phyloP scores from a whole-genome alignment of 2,888 invertebrate genomes.

The Teleogryllus oceanicus region DNA sequence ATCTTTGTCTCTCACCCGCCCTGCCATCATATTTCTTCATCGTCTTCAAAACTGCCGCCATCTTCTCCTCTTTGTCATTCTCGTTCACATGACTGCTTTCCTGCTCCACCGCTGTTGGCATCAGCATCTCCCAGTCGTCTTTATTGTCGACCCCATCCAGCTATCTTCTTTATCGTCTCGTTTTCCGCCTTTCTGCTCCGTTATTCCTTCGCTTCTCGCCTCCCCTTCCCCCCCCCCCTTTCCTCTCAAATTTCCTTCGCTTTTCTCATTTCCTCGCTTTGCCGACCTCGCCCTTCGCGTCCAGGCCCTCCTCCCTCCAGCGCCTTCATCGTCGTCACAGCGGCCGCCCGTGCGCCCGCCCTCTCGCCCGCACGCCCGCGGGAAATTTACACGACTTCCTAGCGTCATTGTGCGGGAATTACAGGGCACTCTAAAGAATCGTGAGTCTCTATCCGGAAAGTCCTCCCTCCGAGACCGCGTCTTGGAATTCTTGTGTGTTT shows the following conservation, averaged over 20 bases:
- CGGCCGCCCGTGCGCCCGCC: not conserved
- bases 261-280: not conserved
- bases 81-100: too few relatives aligned
- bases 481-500: conserved; percentile 9
- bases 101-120: too few relatives aligned
- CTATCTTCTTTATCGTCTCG: too few relatives aligned
- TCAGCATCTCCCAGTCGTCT: too few relatives aligned
- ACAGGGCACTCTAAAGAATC: conserved; percentile 1
- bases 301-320: not conserved
- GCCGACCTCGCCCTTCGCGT: not conserved
- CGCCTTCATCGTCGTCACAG: too few relatives aligned
- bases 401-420: conserved; percentile 18
- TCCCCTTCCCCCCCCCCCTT: too few relatives aligned
- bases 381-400: conserved; percentile 18
- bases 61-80: too few relatives aligned
- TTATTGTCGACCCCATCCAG: too few relatives aligned
- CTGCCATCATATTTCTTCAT: too few relatives aligned
- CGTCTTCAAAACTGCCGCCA: too few relatives aligned
- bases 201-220: conserved; percentile 18
- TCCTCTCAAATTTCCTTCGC: not conserved
- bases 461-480: not conserved
- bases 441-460: not conserved
- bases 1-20: too few relatives aligned
- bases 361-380: not conserved
- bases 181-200: too few relatives aligned